Base-by-base conservation (phyloP, 2,113 vertebrate species). In the Felis chaus region DNA sequence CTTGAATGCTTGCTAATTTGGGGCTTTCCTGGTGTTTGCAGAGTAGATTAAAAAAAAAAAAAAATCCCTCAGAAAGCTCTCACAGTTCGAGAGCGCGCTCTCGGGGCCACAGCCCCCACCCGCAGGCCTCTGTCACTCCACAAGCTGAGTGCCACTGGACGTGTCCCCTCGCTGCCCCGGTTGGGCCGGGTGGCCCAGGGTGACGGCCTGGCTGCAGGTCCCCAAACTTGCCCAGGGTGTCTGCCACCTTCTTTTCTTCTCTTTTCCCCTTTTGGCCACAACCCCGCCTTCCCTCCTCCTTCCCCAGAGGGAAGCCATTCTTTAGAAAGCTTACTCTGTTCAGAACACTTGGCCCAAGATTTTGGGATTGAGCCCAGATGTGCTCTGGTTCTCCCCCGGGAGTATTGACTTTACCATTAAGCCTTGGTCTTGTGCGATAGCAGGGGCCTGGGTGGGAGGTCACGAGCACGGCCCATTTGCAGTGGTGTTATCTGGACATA, bases 341-440 rank as follows among this genome's bases (percentile, higher is more conserved):
- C 21, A 7, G 57, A 79, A 21, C 41, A 4, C 69, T 53, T 36
- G 63, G 69, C 95, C 21, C 1, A 16, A 4, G 61, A 19, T 33
- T 27, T 65, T 76, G 87, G 79, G 14, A 13, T 53, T 4, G 53
- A 76, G 89, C 97, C 96, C 33, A 11, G 0, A 21, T 2, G 7
- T 18, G 0, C 94, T 53, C 36, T 18, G 78, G 61, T 68, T 55
- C 78, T 96, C 41, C 91, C 80, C 95, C 1, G 5, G 86, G 50
- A 68, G 21, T 97, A 96, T 95, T 98, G 88, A 82, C 73, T 97
- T 61, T 97, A 90, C 97, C 89, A 96, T 92, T 96, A 97, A 95
- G 53, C 50, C 85, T 86, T 53, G 85, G 82, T 95, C 80, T 41
- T 48, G 1, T 2, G 45, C 1, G 92, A 85, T 91, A 65, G 0